Conservation (phyloP, 1,140 invertebrate species). For the Antheraea pernyi region DNA sequence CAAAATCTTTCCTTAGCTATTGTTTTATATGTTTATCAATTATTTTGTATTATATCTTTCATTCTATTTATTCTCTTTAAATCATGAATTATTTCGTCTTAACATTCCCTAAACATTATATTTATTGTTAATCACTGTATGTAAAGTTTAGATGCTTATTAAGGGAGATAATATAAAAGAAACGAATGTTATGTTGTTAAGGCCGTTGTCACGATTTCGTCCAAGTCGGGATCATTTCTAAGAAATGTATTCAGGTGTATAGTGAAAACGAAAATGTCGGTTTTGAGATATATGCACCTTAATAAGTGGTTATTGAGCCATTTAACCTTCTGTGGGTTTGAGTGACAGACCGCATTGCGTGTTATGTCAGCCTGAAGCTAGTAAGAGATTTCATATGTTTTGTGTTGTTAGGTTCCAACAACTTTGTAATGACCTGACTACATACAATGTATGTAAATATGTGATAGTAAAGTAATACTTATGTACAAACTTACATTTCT, state of each 20-base stretch:
- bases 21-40: too few species aligned
- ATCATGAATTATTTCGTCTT: too few species aligned
- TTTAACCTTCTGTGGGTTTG: constrained; percentile 36
- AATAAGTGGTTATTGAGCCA: constrained; percentile 43
- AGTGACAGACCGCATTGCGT: constrained; percentile 36
- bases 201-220: not conserved
- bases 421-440: not conserved
- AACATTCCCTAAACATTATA: too few species aligned
- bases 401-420: not conserved
- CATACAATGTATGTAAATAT: not conserved
- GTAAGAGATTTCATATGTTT: not conserved
- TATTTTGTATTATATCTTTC: too few species aligned
- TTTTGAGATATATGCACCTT: constrained; percentile 4
- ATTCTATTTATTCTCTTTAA: too few species aligned
- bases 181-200: not conserved
- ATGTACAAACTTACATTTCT: not conserved
- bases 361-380: constrained; percentile 29
- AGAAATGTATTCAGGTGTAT: not conserved
- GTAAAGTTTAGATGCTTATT: not conserved
- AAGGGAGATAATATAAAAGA: not conserved
- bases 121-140: too few species aligned
- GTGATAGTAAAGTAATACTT: not conserved
- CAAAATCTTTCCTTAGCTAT: too few species aligned
- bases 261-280: not conserved
- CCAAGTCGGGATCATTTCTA: not conserved